Conservation (phyloP, 2,888 invertebrate genomes). For the Mylabris sibirica region DNA sequence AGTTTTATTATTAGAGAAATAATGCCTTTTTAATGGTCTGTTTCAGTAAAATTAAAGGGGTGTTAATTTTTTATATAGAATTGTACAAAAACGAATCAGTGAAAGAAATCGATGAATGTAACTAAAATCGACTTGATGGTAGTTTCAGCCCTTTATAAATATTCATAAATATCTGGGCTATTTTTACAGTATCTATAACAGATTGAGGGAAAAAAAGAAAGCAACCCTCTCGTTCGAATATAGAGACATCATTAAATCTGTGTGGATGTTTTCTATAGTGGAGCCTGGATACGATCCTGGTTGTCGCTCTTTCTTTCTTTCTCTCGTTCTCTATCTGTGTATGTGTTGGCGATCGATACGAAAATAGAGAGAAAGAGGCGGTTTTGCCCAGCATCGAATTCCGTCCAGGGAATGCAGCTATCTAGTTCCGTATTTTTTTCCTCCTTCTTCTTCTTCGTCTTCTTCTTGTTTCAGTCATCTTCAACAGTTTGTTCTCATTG, state of each 20-base stretch:
- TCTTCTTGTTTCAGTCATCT: background rate
- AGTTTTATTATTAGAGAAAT: no score
- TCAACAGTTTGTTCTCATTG: constrained; percentile 5
- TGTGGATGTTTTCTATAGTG: background rate
- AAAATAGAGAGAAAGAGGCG: constrained; percentile 22
- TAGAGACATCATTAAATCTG: background rate
- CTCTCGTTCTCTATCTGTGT: background rate
- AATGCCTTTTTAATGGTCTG: no score
- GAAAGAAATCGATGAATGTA: no score
- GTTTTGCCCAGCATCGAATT: constrained; percentile 36
- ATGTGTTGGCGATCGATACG: background rate
- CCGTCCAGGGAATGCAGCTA: constrained; percentile 46
- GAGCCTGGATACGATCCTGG: background rate
- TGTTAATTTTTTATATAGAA: no score
- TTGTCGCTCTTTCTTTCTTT: background rate
- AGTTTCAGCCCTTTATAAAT: background rate
- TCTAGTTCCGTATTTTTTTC: constrained; percentile 28
- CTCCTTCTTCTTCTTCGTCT: background rate
- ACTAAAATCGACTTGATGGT: no score
- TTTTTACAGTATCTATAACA: background rate
- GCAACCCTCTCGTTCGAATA: background rate
- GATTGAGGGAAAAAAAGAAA: background rate
- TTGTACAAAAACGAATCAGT: no score
- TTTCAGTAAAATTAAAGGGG: no score
- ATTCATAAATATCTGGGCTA: background rate